Percentiles rank a stretch among this genome's conserved stretches.
Evolutionary conservation across 2,113 vertebrate species (phyloP).

Genomic region (Craseonycteris thonglongyai): DNA sequence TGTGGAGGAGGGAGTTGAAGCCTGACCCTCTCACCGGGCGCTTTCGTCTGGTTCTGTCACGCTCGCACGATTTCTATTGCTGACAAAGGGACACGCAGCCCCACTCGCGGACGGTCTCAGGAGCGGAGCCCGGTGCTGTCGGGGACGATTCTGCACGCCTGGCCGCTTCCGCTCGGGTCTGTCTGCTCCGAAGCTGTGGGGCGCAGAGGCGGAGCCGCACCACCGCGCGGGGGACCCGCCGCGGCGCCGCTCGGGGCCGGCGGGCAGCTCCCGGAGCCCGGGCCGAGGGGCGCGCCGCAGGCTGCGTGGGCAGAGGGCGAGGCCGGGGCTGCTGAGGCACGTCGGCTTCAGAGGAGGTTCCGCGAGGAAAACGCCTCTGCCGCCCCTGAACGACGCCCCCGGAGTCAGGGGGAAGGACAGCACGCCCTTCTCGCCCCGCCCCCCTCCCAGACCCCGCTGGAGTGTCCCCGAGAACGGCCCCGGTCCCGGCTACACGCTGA

Average conservation of each 20-base stretch:
- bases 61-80: background rate
- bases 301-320: background rate
- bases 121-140: background rate
- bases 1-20: background rate
- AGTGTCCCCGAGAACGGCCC: background rate
- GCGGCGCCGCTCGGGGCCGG: background rate
- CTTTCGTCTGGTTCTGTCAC: background rate
- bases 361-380: background rate
- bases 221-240: background rate
- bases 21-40: background rate
- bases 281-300: background rate
- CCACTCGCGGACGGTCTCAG: background rate
- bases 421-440: background rate
- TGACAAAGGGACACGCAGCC: background rate
- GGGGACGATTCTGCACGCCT: slow-evolving; percentile 33
- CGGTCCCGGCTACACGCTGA: background rate
- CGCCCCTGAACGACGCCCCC: background rate
- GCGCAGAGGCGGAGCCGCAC: slow-evolving; percentile 17
- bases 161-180: background rate
- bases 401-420: background rate
- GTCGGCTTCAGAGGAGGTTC: background rate
- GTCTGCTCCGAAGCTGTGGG: background rate
- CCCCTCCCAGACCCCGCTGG: background rate
- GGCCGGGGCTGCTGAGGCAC: background rate
- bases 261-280: background rate